These are phyloP conservation scores for Microcebus jonahi DNA, from an alignment of 2,113 vertebrate species.

Conservation along the genomic window DNA sequence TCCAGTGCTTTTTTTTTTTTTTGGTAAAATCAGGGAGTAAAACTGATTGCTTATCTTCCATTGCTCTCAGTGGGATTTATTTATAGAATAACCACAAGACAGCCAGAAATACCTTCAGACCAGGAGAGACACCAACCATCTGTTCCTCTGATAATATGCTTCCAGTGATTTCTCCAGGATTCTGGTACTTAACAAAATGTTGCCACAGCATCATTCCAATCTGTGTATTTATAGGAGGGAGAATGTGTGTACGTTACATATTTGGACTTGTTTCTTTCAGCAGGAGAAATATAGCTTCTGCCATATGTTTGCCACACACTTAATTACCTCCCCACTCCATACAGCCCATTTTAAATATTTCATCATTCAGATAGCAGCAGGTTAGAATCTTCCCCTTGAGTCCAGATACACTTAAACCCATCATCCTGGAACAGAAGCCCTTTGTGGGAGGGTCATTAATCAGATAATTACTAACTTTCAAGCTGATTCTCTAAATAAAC, in stretches of 20 bases:
- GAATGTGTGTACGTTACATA: slow-evolving; percentile 63
- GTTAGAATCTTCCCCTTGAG: slow-evolving; percentile 47
- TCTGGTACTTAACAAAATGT: slow-evolving; percentile 70
- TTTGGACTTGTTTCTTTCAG: slow-evolving; percentile 59
- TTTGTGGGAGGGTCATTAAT: slow-evolving; percentile 54
- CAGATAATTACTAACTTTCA: slow-evolving; percentile 47
- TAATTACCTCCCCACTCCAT: slow-evolving; percentile 49
- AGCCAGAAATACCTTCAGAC: slow-evolving; percentile 73
- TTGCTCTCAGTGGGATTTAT: slow-evolving; percentile 58
- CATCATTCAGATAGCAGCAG: slow-evolving; percentile 46
- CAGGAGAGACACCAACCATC: slow-evolving; percentile 68
- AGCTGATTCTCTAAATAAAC: slow-evolving; percentile 30
- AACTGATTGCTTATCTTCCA: slow-evolving; percentile 55
- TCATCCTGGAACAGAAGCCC: slow-evolving; percentile 4
- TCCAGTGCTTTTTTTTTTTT: neutral
- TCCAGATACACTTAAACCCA: slow-evolving; percentile 21
- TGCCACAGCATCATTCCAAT: slow-evolving; percentile 44
- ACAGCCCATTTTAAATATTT: slow-evolving; percentile 64
- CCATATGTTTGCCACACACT: slow-evolving; percentile 72
- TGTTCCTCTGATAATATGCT: slow-evolving; percentile 65
- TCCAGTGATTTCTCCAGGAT: slow-evolving; percentile 61
- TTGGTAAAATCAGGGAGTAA: slow-evolving; percentile 34
- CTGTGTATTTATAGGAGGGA: slow-evolving; percentile 63
- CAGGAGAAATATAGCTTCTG: slow-evolving; percentile 64
- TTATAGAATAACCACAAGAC: slow-evolving; percentile 73